phyloP scores from a whole-genome alignment of 2,797 vertebrate species.

The Urophycis tenuis region DNA sequence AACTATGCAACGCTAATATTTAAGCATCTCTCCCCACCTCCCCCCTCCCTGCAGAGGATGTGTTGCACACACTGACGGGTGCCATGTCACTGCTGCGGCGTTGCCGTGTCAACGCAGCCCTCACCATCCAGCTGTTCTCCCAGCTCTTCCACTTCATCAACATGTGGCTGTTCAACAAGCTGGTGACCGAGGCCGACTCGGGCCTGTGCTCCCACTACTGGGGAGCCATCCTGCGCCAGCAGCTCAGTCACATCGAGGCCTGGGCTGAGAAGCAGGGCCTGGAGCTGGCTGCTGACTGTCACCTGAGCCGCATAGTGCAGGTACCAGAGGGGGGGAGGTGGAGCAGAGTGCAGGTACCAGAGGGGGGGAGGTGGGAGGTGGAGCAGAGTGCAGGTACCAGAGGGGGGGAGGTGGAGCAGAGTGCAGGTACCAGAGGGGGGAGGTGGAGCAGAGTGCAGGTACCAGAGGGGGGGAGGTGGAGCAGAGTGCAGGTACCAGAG shows the following conservation, averaged over 20 bases:
- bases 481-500: no score
- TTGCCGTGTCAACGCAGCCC: constrained; percentile 93
- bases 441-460: no score
- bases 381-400: no score
- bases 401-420: background rate
- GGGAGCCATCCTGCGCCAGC: constrained; percentile 92
- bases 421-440: no score
- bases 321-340: constrained; percentile 55
- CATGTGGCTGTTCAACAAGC: constrained; percentile 99
- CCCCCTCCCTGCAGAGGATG: constrained; percentile 75
- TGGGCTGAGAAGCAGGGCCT: constrained; percentile 99
- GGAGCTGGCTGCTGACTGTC: constrained; percentile 94
- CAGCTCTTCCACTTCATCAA: constrained; percentile 99
- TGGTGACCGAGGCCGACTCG: constrained; percentile 89
- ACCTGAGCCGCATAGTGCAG: constrained; percentile 95
- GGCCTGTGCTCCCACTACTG: constrained; percentile 97
- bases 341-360: constrained; percentile 11
- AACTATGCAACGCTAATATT: background rate
- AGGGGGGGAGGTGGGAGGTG: no score
- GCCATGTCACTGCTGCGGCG: constrained; percentile 93
- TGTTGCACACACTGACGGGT: constrained; percentile 89
- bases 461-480: no score
- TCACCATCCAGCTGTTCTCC: constrained; percentile 98
- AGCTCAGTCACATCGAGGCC: constrained; percentile 92
- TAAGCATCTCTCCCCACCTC: background rate